Base-by-base conservation (phyloP, 2,113 vertebrate genomes). In the Microtus richardsoni region DNA sequence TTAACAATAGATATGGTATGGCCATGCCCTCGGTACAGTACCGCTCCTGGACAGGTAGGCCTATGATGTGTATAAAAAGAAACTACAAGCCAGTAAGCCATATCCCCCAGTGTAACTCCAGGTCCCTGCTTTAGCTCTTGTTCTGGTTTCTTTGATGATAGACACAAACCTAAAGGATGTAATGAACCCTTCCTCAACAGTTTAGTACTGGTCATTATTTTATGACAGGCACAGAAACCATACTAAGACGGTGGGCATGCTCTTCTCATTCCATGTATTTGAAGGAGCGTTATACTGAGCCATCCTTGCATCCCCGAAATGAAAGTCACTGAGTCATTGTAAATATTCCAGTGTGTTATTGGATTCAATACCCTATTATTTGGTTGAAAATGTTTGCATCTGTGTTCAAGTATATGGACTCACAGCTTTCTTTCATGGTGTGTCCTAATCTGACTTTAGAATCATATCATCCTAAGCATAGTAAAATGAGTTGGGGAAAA, bases 21-120 rank as follows among this genome's bases (percentile, higher is more conserved):
- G 13, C 6, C 9, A 6, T 1, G 22, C 12, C 22, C 1, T 39
- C 0, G 1, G 5, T 9, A 26, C 5, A 83, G 22, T 83, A 3
- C 36, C 11, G 7, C 54, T 1, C 12, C 36, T 16, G 13, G 24
- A 16, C 10, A 26, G 12, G 7, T 83, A 22, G 54, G 17, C n/a
- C 54, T n/a, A 11, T 4, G 24, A 83, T 60, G 21, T 41, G 12
- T 60, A 58, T 39, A 21, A 33, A 75, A 19, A 22, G 30, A 9
- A 28, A 36, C 11, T n/a, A 36, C 36, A 60, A 83, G 22, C 54
- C 54, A 39, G 3, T 60, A 7, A 41, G 54, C 26, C 7, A 2
- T 12, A 28, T 41, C 52, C 7, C 17, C 79, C 24, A 62, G 58
- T n/a, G 24, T 16, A 12, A 14, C 22, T 60, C 54, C 3, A 60